Conservation (phyloP, 2,113 vertebrate genomes). For the Aplodontia rufa region DNA sequence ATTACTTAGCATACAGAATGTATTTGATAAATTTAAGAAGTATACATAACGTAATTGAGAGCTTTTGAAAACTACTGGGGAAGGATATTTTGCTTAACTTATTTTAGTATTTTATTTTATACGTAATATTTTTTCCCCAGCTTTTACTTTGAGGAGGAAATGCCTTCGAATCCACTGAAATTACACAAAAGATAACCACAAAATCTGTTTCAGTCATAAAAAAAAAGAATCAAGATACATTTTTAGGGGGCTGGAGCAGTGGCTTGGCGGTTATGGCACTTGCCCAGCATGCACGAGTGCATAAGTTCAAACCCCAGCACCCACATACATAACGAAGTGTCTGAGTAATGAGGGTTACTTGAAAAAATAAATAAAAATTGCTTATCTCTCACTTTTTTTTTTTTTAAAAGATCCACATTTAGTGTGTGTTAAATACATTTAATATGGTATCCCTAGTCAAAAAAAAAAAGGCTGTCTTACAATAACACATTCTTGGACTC, state of each 20-base stretch:
- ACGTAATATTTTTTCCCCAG: neutral
- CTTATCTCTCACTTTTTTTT: no score
- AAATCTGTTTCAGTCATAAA: neutral
- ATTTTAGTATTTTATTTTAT: neutral
- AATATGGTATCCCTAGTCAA: neutral
- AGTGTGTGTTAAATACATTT: no score
- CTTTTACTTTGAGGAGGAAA: neutral
- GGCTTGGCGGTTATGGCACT: no score
- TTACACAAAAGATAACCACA: neutral
- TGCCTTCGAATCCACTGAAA: neutral
- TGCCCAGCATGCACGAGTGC: no score
- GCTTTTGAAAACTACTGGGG: neutral
- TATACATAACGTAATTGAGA: neutral
- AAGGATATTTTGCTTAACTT: neutral
- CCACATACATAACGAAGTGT: no score
- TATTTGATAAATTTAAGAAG: no score
- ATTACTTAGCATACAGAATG: neutral
- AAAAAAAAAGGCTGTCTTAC: neutral
- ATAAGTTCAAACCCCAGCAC: no score
- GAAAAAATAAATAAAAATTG: no score
- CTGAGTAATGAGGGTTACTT: no score
- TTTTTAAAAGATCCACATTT: no score
- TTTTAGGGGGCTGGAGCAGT: no score
- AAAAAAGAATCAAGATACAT: neutral
- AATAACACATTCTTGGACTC: neutral